Percentiles rank a stretch among this genome's conserved stretches.
Evolutionary conservation across 2,797 vertebrate genomes (phyloP).

Genomic region (Onychomys arenicola): DNA sequence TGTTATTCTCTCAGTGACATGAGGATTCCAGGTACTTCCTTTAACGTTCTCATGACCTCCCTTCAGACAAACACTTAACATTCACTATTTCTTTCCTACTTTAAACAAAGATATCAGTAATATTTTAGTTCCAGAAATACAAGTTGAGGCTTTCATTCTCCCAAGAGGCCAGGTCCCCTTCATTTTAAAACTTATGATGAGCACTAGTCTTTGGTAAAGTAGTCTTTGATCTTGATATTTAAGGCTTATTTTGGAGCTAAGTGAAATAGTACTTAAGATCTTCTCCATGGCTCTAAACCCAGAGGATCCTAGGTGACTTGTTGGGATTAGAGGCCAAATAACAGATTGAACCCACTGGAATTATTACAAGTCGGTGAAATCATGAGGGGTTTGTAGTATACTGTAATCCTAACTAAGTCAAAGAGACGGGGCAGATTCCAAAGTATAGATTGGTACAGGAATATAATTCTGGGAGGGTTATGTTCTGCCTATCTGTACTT

Average conservation of each 20-base stretch:
- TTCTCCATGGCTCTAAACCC: conserved; percentile 33
- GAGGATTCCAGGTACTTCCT: conserved; percentile 49
- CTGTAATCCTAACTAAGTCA: conserved; percentile 7
- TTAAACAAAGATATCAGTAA: conserved; percentile 22
- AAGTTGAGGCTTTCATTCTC: background rate
- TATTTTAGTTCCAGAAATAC: conserved; percentile 50
- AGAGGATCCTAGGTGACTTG: background rate
- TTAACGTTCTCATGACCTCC: conserved; percentile 27
- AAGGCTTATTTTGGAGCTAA: conserved; percentile 47
- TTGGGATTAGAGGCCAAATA: conserved; percentile 27
- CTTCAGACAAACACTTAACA: conserved; percentile 56
- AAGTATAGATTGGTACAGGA: conserved; percentile 35
- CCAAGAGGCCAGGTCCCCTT: background rate
- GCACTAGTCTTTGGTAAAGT: background rate
- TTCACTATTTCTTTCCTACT: conserved; percentile 51
- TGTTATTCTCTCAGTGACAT: background rate
- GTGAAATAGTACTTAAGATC: conserved; percentile 9
- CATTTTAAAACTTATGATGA: conserved; percentile 40
- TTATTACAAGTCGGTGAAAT: conserved; percentile 13
- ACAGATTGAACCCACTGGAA: background rate
- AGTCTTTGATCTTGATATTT: conserved; percentile 52
- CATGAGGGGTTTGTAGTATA: background rate
- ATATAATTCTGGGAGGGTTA: conserved; percentile 45
- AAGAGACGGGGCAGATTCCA: background rate
- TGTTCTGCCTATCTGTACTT: conserved; percentile 35